phyloP scores from a whole-genome alignment of 2,797 vertebrate species.

The Xyrichtys novacula region DNA sequence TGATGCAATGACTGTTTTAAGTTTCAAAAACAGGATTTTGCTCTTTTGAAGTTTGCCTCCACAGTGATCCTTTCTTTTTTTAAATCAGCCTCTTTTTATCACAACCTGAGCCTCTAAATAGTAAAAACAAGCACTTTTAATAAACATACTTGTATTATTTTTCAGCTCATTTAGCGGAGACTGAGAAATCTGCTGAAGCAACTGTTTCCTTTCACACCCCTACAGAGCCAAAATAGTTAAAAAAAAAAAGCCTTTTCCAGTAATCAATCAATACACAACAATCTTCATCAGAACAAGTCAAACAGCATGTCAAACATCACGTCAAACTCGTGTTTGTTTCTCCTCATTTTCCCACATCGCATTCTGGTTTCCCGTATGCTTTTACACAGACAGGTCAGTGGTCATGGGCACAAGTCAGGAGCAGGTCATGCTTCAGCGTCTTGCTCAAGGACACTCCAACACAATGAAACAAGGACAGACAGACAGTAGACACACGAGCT shows the following conservation, averaged over 20 bases:
- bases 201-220: no score
- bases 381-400: conserved; percentile 27
- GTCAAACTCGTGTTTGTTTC: background rate
- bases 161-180: no score
- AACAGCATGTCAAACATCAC: background rate
- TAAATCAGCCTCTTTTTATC: no score
- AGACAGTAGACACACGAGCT: conserved; percentile 5
- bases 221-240: background rate
- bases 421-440: conserved; percentile 42
- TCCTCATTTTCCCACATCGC: background rate
- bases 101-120: no score
- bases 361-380: background rate
- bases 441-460: conserved; percentile 48
- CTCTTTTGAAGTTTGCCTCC: no score
- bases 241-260: background rate
- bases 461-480: conserved; percentile 22
- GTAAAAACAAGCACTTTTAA: no score
- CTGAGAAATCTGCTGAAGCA: no score
- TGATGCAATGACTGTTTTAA: no score
- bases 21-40: no score
- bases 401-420: conserved; percentile 20
- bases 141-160: no score
- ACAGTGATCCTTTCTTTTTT: no score
- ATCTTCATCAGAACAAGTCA: background rate
- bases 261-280: background rate